A percentile compares a stretch with the other conserved stretches of the same genome.
phyloP scores from a whole-genome alignment of 53 echinoderm and acorn worm genomes.

The Actinopyga echinites region DNA sequence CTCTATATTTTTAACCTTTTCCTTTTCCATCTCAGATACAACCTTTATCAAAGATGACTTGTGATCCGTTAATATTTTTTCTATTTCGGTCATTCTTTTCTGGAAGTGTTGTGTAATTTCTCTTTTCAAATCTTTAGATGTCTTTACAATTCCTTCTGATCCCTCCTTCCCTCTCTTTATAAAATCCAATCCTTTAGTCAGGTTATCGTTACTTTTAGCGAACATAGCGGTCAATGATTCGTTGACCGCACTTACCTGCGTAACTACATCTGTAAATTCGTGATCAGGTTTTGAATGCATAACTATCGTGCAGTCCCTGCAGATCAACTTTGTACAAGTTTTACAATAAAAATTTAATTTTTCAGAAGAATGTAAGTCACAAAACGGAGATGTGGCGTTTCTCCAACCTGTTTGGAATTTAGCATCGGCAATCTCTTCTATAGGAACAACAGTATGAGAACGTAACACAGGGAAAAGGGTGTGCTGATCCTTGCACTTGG shows the following conservation, averaged over 20 bases:
- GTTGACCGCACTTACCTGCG: not conserved
- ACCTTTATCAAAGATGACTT: not conserved
- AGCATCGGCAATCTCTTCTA: not conserved
- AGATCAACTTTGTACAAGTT: constrained; percentile 2
- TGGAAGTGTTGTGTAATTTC: not conserved
- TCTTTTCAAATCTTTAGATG: not conserved
- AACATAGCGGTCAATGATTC: not conserved
- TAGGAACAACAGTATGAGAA: not conserved
- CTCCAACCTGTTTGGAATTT: not conserved
- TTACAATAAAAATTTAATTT: not conserved
- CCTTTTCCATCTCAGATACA: not conserved
- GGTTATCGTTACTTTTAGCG: not conserved
- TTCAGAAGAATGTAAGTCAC: not conserved
- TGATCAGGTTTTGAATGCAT: constrained; percentile 2
- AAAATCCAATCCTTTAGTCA: not conserved
- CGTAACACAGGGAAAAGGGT: not conserved
- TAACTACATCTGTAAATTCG: not conserved
- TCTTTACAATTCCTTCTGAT: not conserved
- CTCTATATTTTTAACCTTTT: not conserved
- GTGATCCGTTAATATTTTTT: not conserved
- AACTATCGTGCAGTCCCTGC: constrained; percentile 15
- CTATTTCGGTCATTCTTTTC: not conserved
- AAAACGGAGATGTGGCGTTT: not conserved
- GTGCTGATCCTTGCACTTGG: not conserved
- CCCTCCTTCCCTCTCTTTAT: not conserved